Evolutionary conservation across 2,797 vertebrate species (phyloP).

Genomic region (Cryptoblepharus egeriae): DNA sequence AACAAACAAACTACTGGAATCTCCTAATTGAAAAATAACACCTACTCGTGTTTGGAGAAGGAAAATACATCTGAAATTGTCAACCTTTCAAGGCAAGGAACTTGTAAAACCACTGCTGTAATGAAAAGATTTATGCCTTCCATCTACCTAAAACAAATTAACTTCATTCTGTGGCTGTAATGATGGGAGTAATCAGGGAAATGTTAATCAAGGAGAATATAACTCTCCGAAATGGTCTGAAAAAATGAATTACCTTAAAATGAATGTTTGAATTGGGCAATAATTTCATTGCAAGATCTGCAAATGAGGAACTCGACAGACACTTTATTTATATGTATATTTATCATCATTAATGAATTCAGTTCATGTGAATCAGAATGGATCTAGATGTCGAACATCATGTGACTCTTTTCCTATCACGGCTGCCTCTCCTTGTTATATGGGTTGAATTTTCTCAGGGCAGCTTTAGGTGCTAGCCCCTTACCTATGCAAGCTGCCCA

Average conservation of each 20-base stretch:
- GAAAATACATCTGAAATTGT: conserved; percentile 8
- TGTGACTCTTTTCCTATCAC: not conserved
- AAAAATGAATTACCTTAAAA: conserved; percentile 44
- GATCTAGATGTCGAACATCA: not conserved
- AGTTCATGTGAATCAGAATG: not conserved
- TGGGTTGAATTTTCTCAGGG: not conserved
- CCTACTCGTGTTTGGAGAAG: not conserved
- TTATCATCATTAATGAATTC: not conserved
- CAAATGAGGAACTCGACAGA: conserved; percentile 40
- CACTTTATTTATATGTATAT: not conserved
- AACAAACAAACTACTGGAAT: conserved; percentile 25
- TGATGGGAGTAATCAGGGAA: conserved; percentile 45
- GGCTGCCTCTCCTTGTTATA: not conserved
- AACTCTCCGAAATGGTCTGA: conserved; percentile 39
- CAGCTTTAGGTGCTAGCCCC: not conserved
- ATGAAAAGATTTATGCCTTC: conserved; percentile 37
- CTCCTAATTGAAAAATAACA: conserved; percentile 15
- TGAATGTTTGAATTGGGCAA: conserved; percentile 42
- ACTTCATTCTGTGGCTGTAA: conserved; percentile 20
- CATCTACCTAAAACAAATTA: conserved; percentile 52
- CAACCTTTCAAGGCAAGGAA: conserved; percentile 37
- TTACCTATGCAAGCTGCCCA: not conserved
- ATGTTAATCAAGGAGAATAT: conserved; percentile 50
- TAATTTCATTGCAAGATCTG: conserved; percentile 34
- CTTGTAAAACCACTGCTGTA: conserved; percentile 8